These are phyloP conservation scores for Drosophila birchii DNA, from an alignment of 2,888 invertebrate species.

Conservation along the genomic window DNA sequence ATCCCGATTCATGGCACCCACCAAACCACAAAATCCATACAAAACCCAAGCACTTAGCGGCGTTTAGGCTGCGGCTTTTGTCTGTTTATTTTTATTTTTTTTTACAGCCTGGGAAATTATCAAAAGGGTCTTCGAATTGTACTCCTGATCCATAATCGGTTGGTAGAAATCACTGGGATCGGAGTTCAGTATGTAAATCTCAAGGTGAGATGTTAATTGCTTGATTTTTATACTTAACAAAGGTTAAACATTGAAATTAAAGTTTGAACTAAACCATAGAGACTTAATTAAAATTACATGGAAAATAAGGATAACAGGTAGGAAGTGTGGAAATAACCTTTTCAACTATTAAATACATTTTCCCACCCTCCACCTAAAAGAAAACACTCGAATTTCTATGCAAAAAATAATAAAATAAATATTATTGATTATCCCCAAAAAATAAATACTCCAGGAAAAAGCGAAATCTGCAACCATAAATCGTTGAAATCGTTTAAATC, in stretches of 20 bases:
- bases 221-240: neutral
- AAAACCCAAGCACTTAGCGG: slow-evolving; percentile 74
- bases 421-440: neutral
- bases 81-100: slow-evolving; percentile 14
- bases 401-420: neutral
- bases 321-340: too few relatives aligned
- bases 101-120: slow-evolving; percentile 29
- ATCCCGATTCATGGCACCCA: slow-evolving; percentile 48
- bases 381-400: neutral
- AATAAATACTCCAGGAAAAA: neutral
- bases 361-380: fast-evolving
- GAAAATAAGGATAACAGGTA: too few relatives aligned
- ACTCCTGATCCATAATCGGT: slow-evolving; percentile 42
- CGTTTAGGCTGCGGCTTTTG: slow-evolving; percentile 70
- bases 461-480: slow-evolving; percentile 5
- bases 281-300: fast-evolving
- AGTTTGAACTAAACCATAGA: neutral
- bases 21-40: slow-evolving; percentile 52
- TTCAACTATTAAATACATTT: neutral
- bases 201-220: slow-evolving; percentile 19
- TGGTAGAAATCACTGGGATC: too few relatives aligned
- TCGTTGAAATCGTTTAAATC: slow-evolving; percentile 15
- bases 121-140: slow-evolving; percentile 1
- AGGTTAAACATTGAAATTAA: neutral
- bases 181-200: slow-evolving; percentile 62